Base-by-base conservation (phyloP, 2,113 vertebrate genomes). In the Hippocampus guttulatus region DNA sequence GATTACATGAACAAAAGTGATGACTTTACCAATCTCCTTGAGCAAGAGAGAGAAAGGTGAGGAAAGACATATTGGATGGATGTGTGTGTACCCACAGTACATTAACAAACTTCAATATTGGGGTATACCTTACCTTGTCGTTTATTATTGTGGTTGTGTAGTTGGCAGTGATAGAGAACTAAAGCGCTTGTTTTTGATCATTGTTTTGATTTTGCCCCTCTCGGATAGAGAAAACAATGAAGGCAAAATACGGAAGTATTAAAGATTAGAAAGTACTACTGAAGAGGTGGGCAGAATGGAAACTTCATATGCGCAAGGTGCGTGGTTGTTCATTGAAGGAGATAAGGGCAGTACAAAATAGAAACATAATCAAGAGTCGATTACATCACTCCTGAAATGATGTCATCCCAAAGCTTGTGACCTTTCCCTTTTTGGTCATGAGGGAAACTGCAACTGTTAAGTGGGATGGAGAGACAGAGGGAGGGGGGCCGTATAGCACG, bases 1-100 rank as follows among this genome's bases (percentile, higher is more conserved):
- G 97, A 99, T 87, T 99, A 99, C 91, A 99, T 99, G 97, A 96
- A 94, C 91, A 99, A 99, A 88, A 99, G 97, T 0, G 97, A 99
- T 8, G 96, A 99, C 88, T 99, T 99, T 82, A 99, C 97, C 87
- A 98, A 98, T 90, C 94, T 99, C 27, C 89, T 99, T 92, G 97
- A 99, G 85, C 96, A 98, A 84, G 97, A 99, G 80, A 88, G 97
- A 71, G 97, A 99, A 86, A 95, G 97, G 97, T 98, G 88, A 93
- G 74, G 49, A 27, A 23, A 11, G 20, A 62, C 30, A 6, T 3
- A 21, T 33, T 16, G 2, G 30, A 33, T 15, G 16, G 18, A 1
- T 21, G 23, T 58, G 9, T 10, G 10, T 21, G 4, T 23, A 57
- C 23, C 9, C 25, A 12, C 41, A 43, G 41, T 43, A 11, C 8